Base-by-base conservation (phyloP, 2,113 vertebrate species). In the Zosterops pallidus region DNA sequence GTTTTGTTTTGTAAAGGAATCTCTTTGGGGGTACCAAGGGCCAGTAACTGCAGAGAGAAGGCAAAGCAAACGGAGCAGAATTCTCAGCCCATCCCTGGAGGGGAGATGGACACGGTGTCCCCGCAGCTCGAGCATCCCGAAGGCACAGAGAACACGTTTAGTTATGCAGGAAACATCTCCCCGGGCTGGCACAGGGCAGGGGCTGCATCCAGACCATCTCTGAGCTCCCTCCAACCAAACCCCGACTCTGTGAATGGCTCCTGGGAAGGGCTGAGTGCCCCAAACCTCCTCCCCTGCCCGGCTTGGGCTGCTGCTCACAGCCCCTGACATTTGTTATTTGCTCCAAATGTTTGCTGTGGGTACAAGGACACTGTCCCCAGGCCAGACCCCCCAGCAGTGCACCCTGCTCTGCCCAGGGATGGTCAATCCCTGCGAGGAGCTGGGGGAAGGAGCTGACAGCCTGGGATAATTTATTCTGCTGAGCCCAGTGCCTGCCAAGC, bases 401-500 rank as follows among this genome's bases (percentile, higher is more conserved):
- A 5, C 7, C 17, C 74, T 78, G 9, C 12, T 11, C 20, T 23
- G 35, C 67, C 56, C 75, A 15, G 2, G 0, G 50, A 37, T 29
- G 64, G 10, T 2, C 20, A 79, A 95, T 75, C 92, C 88, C 85
- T 82, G 60, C 16, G 4, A 62, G 83, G 21, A 76, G 76, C 18
- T 2, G 19, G 60, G 55, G 37, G 75, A 89, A 95, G 26, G 81
- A 86, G 77, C 70, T 75, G 86, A 44, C 47, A 6, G 70, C 20
- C 53, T 6, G 1, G 90, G 74, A 44, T 90, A 69, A 98, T 97
- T 91, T 74, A 97, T 97, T 95, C 96, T 18, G 67, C 71, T 67
- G 83, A 91, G 75, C 71, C 75, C 50, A 8, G 91, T 19, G 80
- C 94, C 91, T 94, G 97, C 97, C 97, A 97, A 92, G 74, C 63